Percentiles rank a stretch among this genome's conserved stretches.
Conservation (phyloP, 1,140 invertebrate species). For the Dufourea novaeangliae region DNA sequence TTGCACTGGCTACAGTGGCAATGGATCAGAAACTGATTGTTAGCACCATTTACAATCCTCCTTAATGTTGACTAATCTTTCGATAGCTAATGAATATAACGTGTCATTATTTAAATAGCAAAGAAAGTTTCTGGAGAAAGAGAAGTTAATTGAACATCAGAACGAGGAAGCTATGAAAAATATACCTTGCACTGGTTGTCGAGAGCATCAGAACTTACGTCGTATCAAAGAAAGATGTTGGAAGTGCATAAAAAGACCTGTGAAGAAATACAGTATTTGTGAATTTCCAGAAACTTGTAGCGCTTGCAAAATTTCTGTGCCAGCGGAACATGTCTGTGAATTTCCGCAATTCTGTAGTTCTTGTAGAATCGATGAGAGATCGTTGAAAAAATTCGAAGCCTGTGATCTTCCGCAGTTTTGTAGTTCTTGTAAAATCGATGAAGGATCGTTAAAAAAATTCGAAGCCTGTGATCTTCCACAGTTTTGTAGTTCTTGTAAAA, state of each 20-base stretch:
- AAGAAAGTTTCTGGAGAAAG: slow-evolving; percentile 7
- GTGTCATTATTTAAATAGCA: neutral
- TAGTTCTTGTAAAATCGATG: no score
- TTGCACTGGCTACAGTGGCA: slow-evolving; percentile 27
- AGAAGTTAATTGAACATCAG: slow-evolving; percentile 13
- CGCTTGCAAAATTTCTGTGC: slow-evolving; percentile 9
- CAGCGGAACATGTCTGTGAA: no score
- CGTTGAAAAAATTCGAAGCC: neutral
- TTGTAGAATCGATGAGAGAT: neutral
- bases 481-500: neutral
- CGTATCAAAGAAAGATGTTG: slow-evolving; percentile 33
- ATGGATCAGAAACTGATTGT: slow-evolving; percentile 42
- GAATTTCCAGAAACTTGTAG: slow-evolving; percentile 13
- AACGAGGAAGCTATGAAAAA: slow-evolving; percentile 16
- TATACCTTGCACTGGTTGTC: slow-evolving; percentile 17
- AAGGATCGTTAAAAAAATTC: neutral
- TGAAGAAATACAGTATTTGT: slow-evolving; percentile 17
- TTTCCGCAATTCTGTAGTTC: no score
- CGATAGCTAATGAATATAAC: neutral
- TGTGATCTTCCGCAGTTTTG: no score
- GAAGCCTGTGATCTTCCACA: neutral
- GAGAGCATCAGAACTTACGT: slow-evolving; percentile 11
- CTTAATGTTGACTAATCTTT: neutral
- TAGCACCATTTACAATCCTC: neutral
- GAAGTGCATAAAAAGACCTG: slow-evolving; percentile 26